phyloP scores from a whole-genome alignment of 2,797 vertebrate species.

The Ficedula albicollis region DNA sequence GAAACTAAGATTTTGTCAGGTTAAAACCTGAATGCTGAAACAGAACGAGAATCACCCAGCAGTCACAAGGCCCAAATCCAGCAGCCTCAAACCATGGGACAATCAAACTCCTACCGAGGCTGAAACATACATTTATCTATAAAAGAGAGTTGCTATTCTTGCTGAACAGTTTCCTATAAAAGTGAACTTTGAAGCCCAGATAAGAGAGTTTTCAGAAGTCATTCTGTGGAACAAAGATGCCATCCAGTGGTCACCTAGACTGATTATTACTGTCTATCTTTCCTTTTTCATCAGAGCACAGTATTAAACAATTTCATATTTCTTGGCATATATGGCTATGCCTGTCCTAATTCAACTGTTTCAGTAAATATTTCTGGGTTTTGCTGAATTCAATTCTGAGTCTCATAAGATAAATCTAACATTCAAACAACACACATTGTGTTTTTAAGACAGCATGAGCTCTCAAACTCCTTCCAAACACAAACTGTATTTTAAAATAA shows the following conservation, averaged over 20 bases:
- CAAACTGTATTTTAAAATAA: neutral
- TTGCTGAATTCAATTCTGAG: neutral
- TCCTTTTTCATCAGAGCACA: neutral
- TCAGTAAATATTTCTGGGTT: neutral
- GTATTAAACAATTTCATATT: neutral
- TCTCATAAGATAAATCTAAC: neutral
- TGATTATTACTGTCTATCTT: neutral
- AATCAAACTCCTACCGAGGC: neutral
- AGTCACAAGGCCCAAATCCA: neutral
- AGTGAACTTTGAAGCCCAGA: conserved; percentile 15
- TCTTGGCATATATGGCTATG: neutral
- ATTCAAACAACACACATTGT: neutral
- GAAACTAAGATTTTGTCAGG: accelerated
- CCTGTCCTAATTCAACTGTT: neutral
- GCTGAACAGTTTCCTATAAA: neutral
- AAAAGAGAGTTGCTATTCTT: neutral
- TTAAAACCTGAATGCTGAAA: neutral
- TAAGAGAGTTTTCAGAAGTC: neutral
- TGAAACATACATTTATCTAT: neutral
- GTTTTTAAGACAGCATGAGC: neutral
- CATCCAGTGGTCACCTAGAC: conserved; percentile 67
- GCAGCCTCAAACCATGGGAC: neutral
- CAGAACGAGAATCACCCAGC: neutral
- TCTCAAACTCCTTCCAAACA: neutral
- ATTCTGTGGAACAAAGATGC: conserved; percentile 65